A percentile compares a stretch with the other conserved stretches of the same genome.
Conservation (phyloP, 2,113 vertebrate species). For the Dicentrarchus labrax region DNA sequence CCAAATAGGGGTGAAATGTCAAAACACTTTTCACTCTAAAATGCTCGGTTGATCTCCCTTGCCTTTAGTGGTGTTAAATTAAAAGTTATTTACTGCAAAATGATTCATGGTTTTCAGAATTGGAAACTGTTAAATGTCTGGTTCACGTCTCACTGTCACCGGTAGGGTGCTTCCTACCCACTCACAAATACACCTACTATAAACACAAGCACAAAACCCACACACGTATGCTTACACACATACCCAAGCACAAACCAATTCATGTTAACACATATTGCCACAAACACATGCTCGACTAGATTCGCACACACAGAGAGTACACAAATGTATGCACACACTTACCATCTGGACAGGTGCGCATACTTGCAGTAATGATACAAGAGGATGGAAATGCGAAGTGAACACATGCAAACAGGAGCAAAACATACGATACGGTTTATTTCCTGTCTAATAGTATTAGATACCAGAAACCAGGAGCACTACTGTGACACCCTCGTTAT, state of each 20-base stretch:
- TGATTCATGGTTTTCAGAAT: slow-evolving; percentile 23
- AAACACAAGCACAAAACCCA: neutral
- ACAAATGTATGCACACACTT: slow-evolving; percentile 13
- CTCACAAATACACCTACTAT: slow-evolving; percentile 14
- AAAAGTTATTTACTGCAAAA: slow-evolving; percentile 27
- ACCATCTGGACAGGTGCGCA: slow-evolving; percentile 37
- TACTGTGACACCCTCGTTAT: slow-evolving; percentile 4
- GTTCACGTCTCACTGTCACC: slow-evolving; percentile 26
- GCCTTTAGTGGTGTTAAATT: slow-evolving; percentile 26
- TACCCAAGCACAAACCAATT: slow-evolving; percentile 9
- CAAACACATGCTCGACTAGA: slow-evolving; percentile 17
- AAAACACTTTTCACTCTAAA: slow-evolving; percentile 9
- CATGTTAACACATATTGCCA: neutral
- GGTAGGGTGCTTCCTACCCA: slow-evolving; percentile 1
- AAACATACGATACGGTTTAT: neutral
- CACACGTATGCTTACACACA: neutral
- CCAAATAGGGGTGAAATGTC: neutral
- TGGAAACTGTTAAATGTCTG: slow-evolving; percentile 6
- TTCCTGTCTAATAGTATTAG: slow-evolving; percentile 33
- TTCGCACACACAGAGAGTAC: slow-evolving; percentile 1
- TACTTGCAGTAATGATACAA: neutral
- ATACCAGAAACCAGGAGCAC: neutral
- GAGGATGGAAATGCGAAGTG: neutral
- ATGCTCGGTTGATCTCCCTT: slow-evolving; percentile 12
- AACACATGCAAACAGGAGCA: slow-evolving; percentile 3